Conservation (phyloP, 2,113 vertebrate species). For the Solenodon paradoxus region DNA sequence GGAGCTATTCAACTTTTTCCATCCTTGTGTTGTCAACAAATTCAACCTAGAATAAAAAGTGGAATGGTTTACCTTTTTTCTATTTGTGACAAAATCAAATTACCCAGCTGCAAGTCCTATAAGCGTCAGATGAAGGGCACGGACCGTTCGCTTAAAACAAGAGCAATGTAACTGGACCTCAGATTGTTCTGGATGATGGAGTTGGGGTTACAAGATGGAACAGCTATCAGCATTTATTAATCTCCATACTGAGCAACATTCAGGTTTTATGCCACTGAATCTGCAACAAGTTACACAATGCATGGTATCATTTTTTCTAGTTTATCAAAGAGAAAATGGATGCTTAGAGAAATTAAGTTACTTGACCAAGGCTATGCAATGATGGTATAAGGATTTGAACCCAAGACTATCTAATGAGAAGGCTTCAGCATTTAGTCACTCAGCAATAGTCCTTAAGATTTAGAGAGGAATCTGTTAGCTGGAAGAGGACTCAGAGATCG, state of each 20-base stretch:
- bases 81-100: neutral
- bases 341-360: neutral
- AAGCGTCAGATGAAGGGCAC: neutral
- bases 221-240: neutral
- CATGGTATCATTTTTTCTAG: neutral
- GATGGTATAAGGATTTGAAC: neutral
- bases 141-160: neutral
- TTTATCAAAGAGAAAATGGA: neutral
- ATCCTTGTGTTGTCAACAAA: neutral
- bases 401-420: neutral
- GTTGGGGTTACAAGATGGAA: neutral
- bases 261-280: neutral
- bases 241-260: neutral
- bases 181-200: neutral
- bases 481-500: neutral
- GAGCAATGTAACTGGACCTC: neutral
- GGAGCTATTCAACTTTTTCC: neutral
- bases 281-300: neutral
- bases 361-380: neutral
- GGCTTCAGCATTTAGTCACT: neutral
- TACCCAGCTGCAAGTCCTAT: neutral
- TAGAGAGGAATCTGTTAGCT: neutral
- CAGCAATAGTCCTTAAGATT: neutral
- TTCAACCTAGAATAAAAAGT: neutral
- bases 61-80: neutral